A percentile compares a stretch with the other conserved stretches of the same genome.
These are phyloP conservation scores for Tragulus kanchil DNA, from an alignment of 2,113 vertebrate species.

Conservation along the genomic window DNA sequence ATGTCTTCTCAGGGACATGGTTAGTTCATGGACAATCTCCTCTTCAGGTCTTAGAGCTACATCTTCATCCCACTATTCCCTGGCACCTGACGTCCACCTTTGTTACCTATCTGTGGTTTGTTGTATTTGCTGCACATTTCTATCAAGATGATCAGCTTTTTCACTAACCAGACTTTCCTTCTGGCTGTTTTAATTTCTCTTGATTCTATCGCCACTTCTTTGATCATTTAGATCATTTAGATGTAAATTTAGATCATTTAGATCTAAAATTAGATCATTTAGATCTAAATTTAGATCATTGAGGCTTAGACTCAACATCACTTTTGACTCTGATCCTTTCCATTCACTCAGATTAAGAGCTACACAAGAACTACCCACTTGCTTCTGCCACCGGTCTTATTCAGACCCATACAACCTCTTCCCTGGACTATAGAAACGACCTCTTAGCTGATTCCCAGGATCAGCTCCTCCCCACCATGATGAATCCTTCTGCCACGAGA, in stretches of 20 bases:
- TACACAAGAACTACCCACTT: not conserved
- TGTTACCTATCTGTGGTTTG: not conserved
- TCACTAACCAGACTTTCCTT: not conserved
- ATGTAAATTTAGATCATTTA: no score
- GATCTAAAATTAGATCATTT: no score
- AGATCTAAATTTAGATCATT: not conserved
- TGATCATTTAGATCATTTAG: not conserved
- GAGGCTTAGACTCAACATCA: not conserved
- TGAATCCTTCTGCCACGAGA: not conserved
- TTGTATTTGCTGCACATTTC: not conserved
- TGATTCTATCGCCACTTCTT: not conserved
- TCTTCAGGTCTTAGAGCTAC: not conserved
- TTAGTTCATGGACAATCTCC: not conserved
- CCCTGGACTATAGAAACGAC: not conserved
- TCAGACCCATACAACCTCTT: not conserved
- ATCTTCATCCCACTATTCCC: not conserved
- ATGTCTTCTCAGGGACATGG: not conserved
- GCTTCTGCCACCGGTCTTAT: not conserved
- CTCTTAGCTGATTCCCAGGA: not conserved
- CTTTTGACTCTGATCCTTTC: not conserved
- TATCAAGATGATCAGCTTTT: not conserved
- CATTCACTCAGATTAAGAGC: not conserved
- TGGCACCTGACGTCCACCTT: not conserved
- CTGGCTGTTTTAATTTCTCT: not conserved
- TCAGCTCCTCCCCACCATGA: not conserved